These are phyloP conservation scores for Caenorhabditis tropicalis DNA, from an alignment of 1,140 invertebrate genomes.

Conservation along the genomic window DNA sequence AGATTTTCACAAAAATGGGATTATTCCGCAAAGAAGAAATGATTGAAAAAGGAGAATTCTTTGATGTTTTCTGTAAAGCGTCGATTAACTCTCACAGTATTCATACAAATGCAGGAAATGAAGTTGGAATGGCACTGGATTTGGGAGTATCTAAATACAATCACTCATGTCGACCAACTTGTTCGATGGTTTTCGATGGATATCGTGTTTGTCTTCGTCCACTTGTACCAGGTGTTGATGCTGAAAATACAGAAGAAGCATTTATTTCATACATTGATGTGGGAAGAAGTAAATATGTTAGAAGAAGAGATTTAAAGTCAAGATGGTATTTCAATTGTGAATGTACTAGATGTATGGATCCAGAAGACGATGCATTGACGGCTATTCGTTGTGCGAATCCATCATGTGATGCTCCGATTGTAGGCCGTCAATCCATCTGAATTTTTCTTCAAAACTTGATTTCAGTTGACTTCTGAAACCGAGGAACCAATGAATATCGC, in stretches of 20 bases:
- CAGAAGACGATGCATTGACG: slow-evolving; percentile 61
- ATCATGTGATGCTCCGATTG: slow-evolving; percentile 61
- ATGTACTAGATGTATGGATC: slow-evolving; percentile 60
- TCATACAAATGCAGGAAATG: slow-evolving; percentile 64
- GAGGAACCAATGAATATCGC: slow-evolving; percentile 55
- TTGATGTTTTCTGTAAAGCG: slow-evolving; percentile 65
- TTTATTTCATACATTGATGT: slow-evolving; percentile 68
- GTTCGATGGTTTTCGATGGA: slow-evolving; percentile 66
- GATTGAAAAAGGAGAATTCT: slow-evolving; percentile 57
- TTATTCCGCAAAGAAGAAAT: slow-evolving; percentile 61
- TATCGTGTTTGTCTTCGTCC: slow-evolving; percentile 63
- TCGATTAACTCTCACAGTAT: slow-evolving; percentile 67
- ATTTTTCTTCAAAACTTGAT: not conserved
- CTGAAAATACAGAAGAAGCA: slow-evolving; percentile 55
- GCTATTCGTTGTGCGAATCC: slow-evolving; percentile 54
- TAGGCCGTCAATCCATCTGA: slow-evolving; percentile 22
- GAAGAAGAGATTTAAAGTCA: slow-evolving; percentile 61
- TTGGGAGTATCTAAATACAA: slow-evolving; percentile 66
- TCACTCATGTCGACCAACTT: slow-evolving; percentile 68
- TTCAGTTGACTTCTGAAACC: slow-evolving; percentile 49
- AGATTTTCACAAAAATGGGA: slow-evolving; percentile 60
- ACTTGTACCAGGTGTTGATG: slow-evolving; percentile 60
- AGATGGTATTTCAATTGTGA: slow-evolving; percentile 66
- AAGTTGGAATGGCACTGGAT: slow-evolving; percentile 66
- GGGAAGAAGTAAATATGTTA: slow-evolving; percentile 62